Base-by-base conservation (phyloP, 2,113 vertebrate genomes). In the Oxyura jamaicensis region DNA sequence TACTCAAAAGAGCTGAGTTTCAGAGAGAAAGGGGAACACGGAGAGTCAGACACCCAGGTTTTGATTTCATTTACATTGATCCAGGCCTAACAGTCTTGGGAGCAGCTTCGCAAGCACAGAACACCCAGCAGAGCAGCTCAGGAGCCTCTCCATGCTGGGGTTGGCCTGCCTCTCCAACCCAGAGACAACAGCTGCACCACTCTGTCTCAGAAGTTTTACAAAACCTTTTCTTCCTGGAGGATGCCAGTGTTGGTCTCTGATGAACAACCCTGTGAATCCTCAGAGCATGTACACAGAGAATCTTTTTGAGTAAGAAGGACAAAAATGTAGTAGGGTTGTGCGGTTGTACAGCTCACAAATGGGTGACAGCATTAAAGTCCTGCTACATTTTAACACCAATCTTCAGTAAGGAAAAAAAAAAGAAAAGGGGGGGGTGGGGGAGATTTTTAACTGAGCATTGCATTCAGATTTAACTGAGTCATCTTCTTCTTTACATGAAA, bases 381-480 rank as follows among this genome's bases (percentile, higher is more conserved):
- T 71, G 42, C 56, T 74, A 35, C n/a, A 48, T 52, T 93, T 87
- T 62, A 80, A 80, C 72, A 81, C 21, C 15, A 10, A 31, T 33
- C 28, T 28, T 74, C 4, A 8, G 71, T 58, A 90, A 92, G 76
- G 76, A 90, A 73, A 22, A 50, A 68, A 92, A 96, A 93, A 76
- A 35, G 65, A 92, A 48, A 46, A 48, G 20, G 22, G 22, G 21
- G 46, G 46, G 46, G n/a, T n/a, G 46, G 46, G 46, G 46, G 46
- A 20, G 46, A 89, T 68, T 94, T 90, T 91, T 66, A 91, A 87
- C 88, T 53, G 44, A 94, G 90, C 77, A 60, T 91, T 92, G 90
- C 77, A 60, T 91, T 92, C 86, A 92, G 67, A 88, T 74, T 71
- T 8, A 81, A 22, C 80, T 95, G 95, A 96, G 86, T 96, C 96